A percentile compares a stretch with the other conserved stretches of the same genome.
Evolutionary conservation across 2,888 invertebrate species (phyloP).

Genomic region (Frankliniella intonsa): DNA sequence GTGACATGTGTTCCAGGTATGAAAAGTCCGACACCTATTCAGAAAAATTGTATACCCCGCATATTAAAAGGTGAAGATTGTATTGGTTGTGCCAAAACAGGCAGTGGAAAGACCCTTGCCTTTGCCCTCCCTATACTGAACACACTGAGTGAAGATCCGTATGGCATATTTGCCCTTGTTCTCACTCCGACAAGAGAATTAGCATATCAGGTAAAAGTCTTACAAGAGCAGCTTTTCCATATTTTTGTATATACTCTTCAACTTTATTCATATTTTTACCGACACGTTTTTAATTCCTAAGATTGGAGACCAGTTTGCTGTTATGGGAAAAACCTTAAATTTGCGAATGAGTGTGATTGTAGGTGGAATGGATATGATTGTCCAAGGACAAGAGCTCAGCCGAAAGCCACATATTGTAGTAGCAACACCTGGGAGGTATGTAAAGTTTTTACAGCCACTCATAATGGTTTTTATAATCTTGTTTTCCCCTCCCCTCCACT

Average conservation of each 20-base stretch:
- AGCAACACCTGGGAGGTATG: conserved; percentile 79
- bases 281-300: conserved; percentile 43
- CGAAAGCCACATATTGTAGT: conserved; percentile 90
- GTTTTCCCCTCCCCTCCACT: neutral
- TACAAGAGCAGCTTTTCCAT: neutral
- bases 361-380: conserved; percentile 91
- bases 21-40: conserved; percentile 74
- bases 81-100: conserved; percentile 95
- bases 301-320: conserved; percentile 92
- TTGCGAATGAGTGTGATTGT: conserved; percentile 81
- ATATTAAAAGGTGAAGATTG: conserved; percentile 79
- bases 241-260: too few species aligned
- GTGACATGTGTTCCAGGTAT: conserved; percentile 55
- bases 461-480: conserved; percentile 17
- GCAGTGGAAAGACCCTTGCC: conserved; percentile 96
- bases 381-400: conserved; percentile 77
- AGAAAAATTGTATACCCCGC: conserved; percentile 71
- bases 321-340: conserved; percentile 83
- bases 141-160: conserved; percentile 87
- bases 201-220: conserved; percentile 65
- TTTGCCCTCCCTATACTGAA: conserved; percentile 94
- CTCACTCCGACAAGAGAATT: conserved; percentile 93
- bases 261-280: too few species aligned
- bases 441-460: neutral
- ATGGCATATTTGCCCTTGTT: conserved; percentile 90